Percentiles rank a stretch among this genome's conserved stretches.
Conservation (phyloP, 2,888 invertebrate genomes). For the Pediacus dermestoides region DNA sequence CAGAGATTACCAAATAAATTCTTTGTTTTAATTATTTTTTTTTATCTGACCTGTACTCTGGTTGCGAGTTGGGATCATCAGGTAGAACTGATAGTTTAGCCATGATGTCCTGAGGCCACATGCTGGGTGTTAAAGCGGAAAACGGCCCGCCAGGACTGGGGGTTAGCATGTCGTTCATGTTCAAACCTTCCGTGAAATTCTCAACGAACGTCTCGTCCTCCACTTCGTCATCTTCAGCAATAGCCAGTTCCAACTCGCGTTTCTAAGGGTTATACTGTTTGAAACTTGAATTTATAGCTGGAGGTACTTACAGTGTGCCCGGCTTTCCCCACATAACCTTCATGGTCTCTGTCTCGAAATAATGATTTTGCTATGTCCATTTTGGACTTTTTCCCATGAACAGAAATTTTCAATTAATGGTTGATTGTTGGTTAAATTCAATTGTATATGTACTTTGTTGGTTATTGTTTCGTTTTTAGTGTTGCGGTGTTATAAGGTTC, state of each 20-base stretch:
- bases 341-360: conserved; percentile 81
- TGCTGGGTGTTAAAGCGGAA: conserved; percentile 89
- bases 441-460: no score
- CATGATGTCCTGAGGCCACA: conserved; percentile 95
- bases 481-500: no score
- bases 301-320: conserved; percentile 64
- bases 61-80: conserved; percentile 69
- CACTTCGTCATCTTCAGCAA: conserved; percentile 71
- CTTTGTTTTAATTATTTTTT: neutral
- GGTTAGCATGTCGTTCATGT: conserved; percentile 66
- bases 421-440: no score
- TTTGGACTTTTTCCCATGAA: conserved; percentile 22
- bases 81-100: conserved; percentile 74
- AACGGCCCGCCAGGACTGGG: conserved; percentile 87
- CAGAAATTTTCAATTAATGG: no score
- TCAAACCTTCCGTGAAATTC: conserved; percentile 66
- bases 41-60: conserved; percentile 56
- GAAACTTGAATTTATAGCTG: conserved; percentile 18
- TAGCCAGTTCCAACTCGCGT: conserved; percentile 69
- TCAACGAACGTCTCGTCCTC: conserved; percentile 57
- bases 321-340: conserved; percentile 85
- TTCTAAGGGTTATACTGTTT: no score
- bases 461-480: no score
- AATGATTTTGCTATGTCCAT: conserved; percentile 93
- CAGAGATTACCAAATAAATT: no score